Conservation (phyloP, 1,140 invertebrate genomes). For the Dendrolimus punctatus region DNA sequence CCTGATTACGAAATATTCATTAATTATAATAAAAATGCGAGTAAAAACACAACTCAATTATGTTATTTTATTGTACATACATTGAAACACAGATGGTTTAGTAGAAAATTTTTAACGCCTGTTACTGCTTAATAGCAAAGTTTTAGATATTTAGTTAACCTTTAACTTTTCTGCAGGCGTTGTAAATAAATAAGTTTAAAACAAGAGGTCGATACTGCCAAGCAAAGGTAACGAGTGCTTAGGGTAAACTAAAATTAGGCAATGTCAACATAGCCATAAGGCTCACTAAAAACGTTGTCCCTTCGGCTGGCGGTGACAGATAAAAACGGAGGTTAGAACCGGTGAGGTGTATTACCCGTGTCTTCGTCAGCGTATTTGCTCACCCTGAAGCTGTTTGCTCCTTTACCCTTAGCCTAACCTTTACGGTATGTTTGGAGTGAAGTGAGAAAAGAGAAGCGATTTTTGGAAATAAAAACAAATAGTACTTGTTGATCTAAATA, state of each 20-base stretch:
- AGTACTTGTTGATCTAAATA: background rate
- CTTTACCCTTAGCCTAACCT: slow-evolving; percentile 59
- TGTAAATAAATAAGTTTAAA: background rate
- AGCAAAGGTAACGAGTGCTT: slow-evolving; percentile 13
- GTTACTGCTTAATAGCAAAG: too few relatives aligned
- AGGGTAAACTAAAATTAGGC: slow-evolving; percentile 15
- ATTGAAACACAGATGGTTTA: too few relatives aligned
- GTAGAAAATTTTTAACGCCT: too few relatives aligned
- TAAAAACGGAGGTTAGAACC: slow-evolving; percentile 40
- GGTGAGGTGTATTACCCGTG: slow-evolving; percentile 40
- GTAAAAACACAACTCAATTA: too few relatives aligned
- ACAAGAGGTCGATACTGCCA: too few relatives aligned
- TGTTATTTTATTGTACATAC: too few relatives aligned
- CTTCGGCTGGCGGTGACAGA: slow-evolving; percentile 54
- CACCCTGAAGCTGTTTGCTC: slow-evolving; percentile 60
- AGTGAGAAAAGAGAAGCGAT: slow-evolving; percentile 6
- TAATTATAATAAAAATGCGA: too few relatives aligned
- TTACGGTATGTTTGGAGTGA: slow-evolving; percentile 19
- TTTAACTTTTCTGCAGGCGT: slow-evolving; percentile 2
- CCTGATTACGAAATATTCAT: too few relatives aligned
- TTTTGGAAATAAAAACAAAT: background rate
- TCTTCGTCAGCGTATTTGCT: slow-evolving; percentile 65
- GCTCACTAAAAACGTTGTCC: slow-evolving; percentile 43
- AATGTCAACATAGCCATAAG: slow-evolving; percentile 49
- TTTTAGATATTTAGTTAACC: too few relatives aligned